Evolutionary conservation across 2,113 vertebrate species (phyloP).

Genomic region (Cairina moschata): DNA sequence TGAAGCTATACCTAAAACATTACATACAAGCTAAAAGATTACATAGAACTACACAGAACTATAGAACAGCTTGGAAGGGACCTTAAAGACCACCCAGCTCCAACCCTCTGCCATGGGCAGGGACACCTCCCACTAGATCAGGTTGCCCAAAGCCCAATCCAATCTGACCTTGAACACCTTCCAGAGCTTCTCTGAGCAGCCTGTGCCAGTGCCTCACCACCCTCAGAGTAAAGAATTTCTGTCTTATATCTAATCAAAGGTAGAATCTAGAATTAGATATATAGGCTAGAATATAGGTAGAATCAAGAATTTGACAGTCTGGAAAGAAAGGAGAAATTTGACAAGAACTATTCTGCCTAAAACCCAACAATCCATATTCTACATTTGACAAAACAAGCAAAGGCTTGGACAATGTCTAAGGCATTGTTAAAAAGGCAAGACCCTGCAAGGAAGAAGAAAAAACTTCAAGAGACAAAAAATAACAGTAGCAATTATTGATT

Average conservation of each 20-base stretch:
- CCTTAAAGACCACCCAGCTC: too few species aligned
- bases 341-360: not conserved
- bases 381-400: not conserved
- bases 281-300: not conserved
- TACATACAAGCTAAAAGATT: not conserved
- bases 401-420: not conserved
- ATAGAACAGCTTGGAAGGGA: too few species aligned
- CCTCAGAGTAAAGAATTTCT: too few species aligned
- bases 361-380: not conserved
- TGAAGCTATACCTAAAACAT: not conserved
- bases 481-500: not conserved
- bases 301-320: not conserved
- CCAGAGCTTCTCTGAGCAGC: too few species aligned
- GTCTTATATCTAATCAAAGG: too few species aligned
- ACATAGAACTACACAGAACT: too few species aligned
- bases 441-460: not conserved
- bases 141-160: too few species aligned
- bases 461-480: not conserved
- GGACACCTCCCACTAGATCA: too few species aligned
- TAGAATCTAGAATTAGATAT: too few species aligned
- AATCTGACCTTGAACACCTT: too few species aligned
- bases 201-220: too few species aligned
- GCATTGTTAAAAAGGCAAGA: not conserved
- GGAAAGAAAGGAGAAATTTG: not conserved
- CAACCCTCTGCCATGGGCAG: too few species aligned